Percentiles rank a stretch among this genome's conserved stretches.
These are phyloP conservation scores for Echinarachnius parma DNA, from an alignment of 53 echinoderm and acorn worm species.

Conservation along the genomic window DNA sequence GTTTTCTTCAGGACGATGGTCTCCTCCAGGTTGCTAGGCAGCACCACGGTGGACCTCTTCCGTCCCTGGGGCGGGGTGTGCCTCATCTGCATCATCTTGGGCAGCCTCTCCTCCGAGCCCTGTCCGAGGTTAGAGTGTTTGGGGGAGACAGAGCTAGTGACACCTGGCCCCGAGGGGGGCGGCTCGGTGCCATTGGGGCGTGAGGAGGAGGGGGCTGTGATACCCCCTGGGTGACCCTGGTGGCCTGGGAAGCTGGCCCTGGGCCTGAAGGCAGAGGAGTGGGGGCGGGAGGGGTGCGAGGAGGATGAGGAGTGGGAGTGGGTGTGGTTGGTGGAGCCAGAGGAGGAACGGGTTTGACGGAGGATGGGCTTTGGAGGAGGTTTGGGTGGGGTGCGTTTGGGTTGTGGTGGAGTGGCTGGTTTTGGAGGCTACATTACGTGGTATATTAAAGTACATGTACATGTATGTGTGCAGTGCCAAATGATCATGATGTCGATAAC, in stretches of 20 bases:
- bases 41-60: slow-evolving; percentile 45
- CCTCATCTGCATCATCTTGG: slow-evolving; percentile 24
- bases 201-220: slow-evolving; percentile 17
- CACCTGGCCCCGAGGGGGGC: not conserved
- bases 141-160: slow-evolving; percentile 16
- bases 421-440: slow-evolving; percentile 51
- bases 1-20: slow-evolving; percentile 74
- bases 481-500: too few species aligned
- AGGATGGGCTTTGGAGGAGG: slow-evolving; percentile 57
- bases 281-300: slow-evolving; percentile 4
- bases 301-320: not conserved
- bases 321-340: slow-evolving; percentile 14
- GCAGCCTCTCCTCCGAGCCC: slow-evolving; percentile 10
- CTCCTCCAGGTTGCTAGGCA: slow-evolving; percentile 70
- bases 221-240: slow-evolving; percentile 15
- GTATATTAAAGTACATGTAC: too few species aligned
- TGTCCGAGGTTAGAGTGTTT: too few species aligned
- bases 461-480: too few species aligned
- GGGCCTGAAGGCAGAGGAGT: slow-evolving; percentile 2
- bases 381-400: slow-evolving; percentile 61
- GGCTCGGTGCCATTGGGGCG: not conserved
- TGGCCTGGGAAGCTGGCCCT: not conserved
- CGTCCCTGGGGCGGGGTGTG: slow-evolving; percentile 18
- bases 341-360: slow-evolving; percentile 23
- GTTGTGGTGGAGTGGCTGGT: slow-evolving; percentile 58